Evolutionary conservation across 1,140 invertebrate genomes (phyloP).

Genomic region (Luehdorfia chinensis): DNA sequence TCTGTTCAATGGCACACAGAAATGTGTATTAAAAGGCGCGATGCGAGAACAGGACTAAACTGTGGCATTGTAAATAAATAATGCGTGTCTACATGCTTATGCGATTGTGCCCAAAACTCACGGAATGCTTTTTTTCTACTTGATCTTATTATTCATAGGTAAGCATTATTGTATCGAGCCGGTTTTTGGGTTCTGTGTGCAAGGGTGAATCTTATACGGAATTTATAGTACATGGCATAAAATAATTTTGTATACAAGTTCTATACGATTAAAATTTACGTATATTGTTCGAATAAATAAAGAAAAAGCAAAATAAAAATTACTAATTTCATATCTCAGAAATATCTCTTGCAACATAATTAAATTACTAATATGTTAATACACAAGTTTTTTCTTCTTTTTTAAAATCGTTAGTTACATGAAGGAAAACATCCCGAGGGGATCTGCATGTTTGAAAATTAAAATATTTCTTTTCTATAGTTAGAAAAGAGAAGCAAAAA

Average conservation of each 20-base stretch:
- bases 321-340: neutral
- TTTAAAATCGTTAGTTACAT: no score
- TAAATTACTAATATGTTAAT: neutral
- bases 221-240: no score
- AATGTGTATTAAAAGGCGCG: constrained; percentile 31
- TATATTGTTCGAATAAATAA: no score
- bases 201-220: neutral
- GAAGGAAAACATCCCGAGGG: no score
- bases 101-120: constrained; percentile 47
- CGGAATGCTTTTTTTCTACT: constrained; percentile 42
- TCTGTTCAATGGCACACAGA: constrained; percentile 42
- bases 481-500: no score
- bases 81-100: constrained; percentile 58
- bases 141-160: constrained; percentile 69
- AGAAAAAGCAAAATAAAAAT: no score
- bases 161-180: constrained; percentile 49
- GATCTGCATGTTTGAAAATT: no score
- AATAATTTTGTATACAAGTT: no score
- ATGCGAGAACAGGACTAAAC: constrained; percentile 31
- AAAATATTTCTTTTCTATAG: no score
- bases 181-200: constrained; percentile 36
- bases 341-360: no score
- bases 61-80: constrained; percentile 60
- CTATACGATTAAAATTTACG: no score
- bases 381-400: neutral